phyloP scores from a whole-genome alignment of 1,140 invertebrate genomes.

The Araneus ventricosus region DNA sequence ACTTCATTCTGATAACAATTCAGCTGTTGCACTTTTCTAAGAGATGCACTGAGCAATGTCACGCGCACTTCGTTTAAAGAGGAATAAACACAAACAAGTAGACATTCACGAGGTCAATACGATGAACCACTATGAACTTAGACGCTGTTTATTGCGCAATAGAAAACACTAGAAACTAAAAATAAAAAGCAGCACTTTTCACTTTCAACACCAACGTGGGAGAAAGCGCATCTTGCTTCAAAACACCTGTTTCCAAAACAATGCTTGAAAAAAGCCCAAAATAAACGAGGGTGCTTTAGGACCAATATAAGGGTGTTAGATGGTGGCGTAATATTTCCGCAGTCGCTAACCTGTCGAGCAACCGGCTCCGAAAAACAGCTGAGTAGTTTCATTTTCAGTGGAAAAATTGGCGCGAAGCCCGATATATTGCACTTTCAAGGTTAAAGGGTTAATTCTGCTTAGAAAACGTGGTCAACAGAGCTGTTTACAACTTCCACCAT shows the following conservation, averaged over 20 bases:
- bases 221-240: not conserved
- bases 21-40: not conserved
- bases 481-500: conserved; percentile 21
- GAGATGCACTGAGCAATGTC: not conserved
- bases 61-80: not conserved
- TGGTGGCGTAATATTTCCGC: not conserved
- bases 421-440: not conserved
- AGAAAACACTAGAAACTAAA: not conserved
- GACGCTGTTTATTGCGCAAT: not conserved
- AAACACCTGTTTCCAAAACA: conserved; percentile 3
- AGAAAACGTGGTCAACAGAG: conserved; percentile 29
- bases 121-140: not conserved
- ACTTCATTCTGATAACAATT: too few relatives aligned
- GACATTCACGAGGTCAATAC: not conserved
- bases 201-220: not conserved
- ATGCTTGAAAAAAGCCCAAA: not conserved
- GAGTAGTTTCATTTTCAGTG: conserved; percentile 11
- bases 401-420: not conserved
- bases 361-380: conserved; percentile 4
- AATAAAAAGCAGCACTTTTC: not conserved
- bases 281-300: not conserved
- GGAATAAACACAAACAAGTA: not conserved
- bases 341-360: conserved; percentile 29
- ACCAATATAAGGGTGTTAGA: not conserved
- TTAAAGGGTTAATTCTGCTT: conserved; percentile 14